Evolutionary conservation across 1,140 invertebrate genomes (phyloP), one percentile per base, ranked within the genome.

Genomic region (Heliconius himera): DNA sequence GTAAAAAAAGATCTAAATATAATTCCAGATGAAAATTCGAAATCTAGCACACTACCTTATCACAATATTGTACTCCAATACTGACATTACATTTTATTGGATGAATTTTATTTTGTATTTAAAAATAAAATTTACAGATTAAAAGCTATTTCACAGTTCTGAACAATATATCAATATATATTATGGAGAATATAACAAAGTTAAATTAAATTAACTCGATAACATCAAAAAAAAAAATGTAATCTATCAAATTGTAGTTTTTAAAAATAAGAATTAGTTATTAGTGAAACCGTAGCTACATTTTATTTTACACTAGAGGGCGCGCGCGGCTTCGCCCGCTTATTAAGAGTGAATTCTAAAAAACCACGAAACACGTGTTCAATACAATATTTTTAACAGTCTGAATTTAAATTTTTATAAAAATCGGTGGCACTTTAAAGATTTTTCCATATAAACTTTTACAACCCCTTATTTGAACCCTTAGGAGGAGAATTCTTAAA

Each of bases 21-120:
- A 70, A 82, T 74, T 78, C 56, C 73, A 73, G 51, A 73, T 75
- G 36, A 78, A 84, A 85, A 83, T 83, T 86, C 81, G 85, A 86
- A 79, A 83, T 89, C 89, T 91, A 91, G 90, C 89, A 90, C 87
- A 87, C 89, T 90, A 89, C 76, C 60, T 83, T 90, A 89, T 91
- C 89, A 91, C 89, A 91, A 86, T 88, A 89, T 83, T 86, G 83
- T 77, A 83, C 80, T 77, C 78, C 81, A 81, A 77, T 56, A 83
- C 46, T 49, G 71, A 81, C 80, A 74, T 79, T 56, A 84, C 80
- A 81, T 81, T 78, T 36, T 41, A 81, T 77, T 77, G 49, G 76
- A 81, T 73, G 22, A 26, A 13, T 13, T 26, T 26, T 4, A 13
- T 60, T 60, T 13, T 46, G 13, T 60, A 26, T 22, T 22, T 60